Conservation (phyloP, 30 jellyfish, hydroid and myxozoan genomes). For the Hydractinia echinata region DNA sequence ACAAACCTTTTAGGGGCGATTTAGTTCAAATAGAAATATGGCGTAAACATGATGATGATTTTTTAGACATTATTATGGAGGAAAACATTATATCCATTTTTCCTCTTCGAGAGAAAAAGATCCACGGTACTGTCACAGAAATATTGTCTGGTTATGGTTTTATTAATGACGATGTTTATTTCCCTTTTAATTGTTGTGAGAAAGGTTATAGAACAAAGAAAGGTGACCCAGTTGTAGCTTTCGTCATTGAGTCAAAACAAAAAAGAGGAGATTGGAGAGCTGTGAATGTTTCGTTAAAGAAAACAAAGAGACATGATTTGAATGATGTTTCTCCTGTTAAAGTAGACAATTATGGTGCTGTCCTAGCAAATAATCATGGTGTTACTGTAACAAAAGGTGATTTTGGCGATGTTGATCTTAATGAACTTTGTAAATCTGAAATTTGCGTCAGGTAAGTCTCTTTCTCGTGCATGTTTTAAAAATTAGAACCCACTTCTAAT, state of each 20-base stretch:
- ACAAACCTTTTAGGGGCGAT: slow-evolving; percentile 79
- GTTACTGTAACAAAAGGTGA: slow-evolving; percentile 3
- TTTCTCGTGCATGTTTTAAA: background rate
- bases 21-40: slow-evolving; percentile 54
- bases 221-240: slow-evolving; percentile 74
- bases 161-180: slow-evolving; percentile 56
- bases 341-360: background rate
- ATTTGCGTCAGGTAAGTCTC: slow-evolving; percentile 11
- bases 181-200: slow-evolving; percentile 52
- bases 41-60: slow-evolving; percentile 16
- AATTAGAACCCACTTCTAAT: too few species aligned
- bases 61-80: background rate
- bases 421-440: background rate
- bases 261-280: slow-evolving; percentile 82
- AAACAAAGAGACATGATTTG: background rate
- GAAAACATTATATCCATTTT: slow-evolving; percentile 34
- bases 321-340: background rate
- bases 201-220: slow-evolving; percentile 33
- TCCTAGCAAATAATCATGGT: background rate
- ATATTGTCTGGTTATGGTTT: slow-evolving; percentile 44
- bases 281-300: slow-evolving; percentile 25
- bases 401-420: slow-evolving; percentile 26
- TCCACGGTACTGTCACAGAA: slow-evolving; percentile 69
- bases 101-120: slow-evolving; percentile 62
- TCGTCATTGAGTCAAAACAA: slow-evolving; percentile 77